These are phyloP conservation scores for Hybos culiciformis DNA, from an alignment of 2,888 invertebrate species.

Conservation along the genomic window DNA sequence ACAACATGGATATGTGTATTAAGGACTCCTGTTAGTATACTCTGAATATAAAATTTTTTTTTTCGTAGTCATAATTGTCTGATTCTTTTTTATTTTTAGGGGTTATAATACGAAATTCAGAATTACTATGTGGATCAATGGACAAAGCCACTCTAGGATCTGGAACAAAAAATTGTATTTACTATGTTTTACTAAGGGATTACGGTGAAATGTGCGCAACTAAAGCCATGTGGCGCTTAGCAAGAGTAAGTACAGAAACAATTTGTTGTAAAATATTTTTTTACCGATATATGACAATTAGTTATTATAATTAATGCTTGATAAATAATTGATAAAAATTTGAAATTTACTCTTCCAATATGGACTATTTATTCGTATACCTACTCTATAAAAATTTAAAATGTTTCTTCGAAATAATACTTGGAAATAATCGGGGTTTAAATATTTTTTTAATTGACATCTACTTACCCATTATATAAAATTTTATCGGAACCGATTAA, in stretches of 20 bases:
- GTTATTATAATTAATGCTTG: too few relatives aligned
- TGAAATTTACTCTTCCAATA: too few relatives aligned
- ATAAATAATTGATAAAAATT: too few relatives aligned
- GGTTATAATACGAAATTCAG: constrained; percentile 86
- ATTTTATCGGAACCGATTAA: too few relatives aligned
- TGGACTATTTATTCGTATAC: too few relatives aligned
- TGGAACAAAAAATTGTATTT: constrained; percentile 90
- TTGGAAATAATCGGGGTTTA: too few relatives aligned
- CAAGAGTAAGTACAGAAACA: constrained; percentile 24
- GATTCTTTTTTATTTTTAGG: constrained; percentile 37
- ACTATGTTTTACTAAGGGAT: constrained; percentile 86
- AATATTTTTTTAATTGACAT: too few relatives aligned
- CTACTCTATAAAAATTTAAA: too few relatives aligned
- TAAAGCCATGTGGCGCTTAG: constrained; percentile 80
- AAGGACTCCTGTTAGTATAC: constrained; percentile 74
- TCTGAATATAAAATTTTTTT: background rate
- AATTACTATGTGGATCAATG: constrained; percentile 83
- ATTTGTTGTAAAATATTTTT: too few relatives aligned
- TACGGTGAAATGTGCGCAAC: constrained; percentile 83
- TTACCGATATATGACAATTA: too few relatives aligned
- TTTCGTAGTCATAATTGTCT: background rate
- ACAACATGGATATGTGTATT: constrained; percentile 68
- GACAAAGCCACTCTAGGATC: constrained; percentile 93
- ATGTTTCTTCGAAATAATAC: too few relatives aligned
- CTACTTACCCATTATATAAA: too few relatives aligned